phyloP scores from a whole-genome alignment of 2,888 invertebrate species.

The Aphrophora alni region DNA sequence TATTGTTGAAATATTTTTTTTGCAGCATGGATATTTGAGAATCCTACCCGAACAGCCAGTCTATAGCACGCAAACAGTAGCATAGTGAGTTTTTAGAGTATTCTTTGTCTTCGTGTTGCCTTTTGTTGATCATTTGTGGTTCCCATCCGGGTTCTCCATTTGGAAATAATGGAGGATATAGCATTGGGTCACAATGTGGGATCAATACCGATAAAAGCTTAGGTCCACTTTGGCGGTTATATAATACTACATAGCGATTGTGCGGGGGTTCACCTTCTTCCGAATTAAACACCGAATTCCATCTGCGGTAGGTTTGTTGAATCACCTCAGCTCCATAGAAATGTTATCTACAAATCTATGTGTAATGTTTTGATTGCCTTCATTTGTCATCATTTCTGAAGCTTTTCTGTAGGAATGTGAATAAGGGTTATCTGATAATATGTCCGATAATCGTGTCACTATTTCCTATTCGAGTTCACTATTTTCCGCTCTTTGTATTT shows the following conservation, averaged over 20 bases:
- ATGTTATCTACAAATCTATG: slow-evolving; percentile 13
- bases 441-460: background rate
- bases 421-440: background rate
- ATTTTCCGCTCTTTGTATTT: too few relatives aligned
- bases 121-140: slow-evolving; percentile 10
- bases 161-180: slow-evolving; percentile 11
- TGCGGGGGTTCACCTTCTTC: background rate
- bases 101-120: background rate
- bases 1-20: slow-evolving; percentile 13
- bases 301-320: slow-evolving; percentile 9
- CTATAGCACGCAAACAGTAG: slow-evolving; percentile 6
- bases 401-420: slow-evolving; percentile 18
- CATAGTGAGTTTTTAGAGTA: background rate
- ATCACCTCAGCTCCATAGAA: slow-evolving; percentile 7
- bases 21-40: slow-evolving; percentile 6
- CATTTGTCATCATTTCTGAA: background rate
- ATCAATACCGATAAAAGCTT: background rate
- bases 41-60: slow-evolving; percentile 5
- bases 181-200: slow-evolving; percentile 13
- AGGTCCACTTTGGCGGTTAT: too few relatives aligned
- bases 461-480: too few relatives aligned
- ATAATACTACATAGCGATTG: too few relatives aligned
- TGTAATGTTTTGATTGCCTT: background rate
- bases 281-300: background rate
- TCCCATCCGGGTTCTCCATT: slow-evolving; percentile 20